These are phyloP conservation scores for Escarpia spicata DNA, from an alignment of 2,888 invertebrate species.

Conservation along the genomic window DNA sequence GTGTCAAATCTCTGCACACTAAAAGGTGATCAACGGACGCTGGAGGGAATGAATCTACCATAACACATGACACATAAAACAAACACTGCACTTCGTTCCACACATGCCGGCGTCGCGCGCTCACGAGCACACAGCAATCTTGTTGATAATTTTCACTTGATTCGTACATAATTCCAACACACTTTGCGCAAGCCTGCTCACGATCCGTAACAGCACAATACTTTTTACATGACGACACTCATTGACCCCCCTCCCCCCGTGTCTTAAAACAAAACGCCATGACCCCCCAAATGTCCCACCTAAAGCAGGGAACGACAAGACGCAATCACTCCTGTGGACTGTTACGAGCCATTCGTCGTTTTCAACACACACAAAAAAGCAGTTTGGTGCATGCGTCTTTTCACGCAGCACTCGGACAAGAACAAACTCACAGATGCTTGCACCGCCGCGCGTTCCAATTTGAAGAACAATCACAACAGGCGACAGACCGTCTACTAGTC, in stretches of 20 bases:
- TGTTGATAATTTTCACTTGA: neutral
- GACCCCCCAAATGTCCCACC: neutral
- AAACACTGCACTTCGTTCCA: neutral
- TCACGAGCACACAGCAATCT: neutral
- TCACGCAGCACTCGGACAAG: neutral
- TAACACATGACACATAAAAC: neutral
- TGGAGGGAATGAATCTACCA: conserved; percentile 10
- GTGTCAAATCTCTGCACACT: neutral
- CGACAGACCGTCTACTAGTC: neutral
- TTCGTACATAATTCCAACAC: neutral
- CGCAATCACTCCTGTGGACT: neutral
- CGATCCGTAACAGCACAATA: neutral
- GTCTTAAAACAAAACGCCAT: neutral
- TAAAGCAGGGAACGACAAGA: neutral
- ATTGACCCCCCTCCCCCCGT: neutral
- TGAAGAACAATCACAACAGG: neutral
- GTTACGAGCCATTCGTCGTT: neutral
- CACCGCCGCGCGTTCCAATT: neutral
- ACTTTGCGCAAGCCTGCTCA: neutral
- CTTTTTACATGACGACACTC: neutral
- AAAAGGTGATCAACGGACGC: neutral
- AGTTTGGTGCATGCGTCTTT: neutral
- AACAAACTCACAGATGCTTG: neutral
- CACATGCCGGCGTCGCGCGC: neutral
- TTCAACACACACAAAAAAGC: neutral